These are phyloP conservation scores for Fringilla coelebs DNA, from an alignment of 2,797 vertebrate species.

Conservation along the genomic window DNA sequence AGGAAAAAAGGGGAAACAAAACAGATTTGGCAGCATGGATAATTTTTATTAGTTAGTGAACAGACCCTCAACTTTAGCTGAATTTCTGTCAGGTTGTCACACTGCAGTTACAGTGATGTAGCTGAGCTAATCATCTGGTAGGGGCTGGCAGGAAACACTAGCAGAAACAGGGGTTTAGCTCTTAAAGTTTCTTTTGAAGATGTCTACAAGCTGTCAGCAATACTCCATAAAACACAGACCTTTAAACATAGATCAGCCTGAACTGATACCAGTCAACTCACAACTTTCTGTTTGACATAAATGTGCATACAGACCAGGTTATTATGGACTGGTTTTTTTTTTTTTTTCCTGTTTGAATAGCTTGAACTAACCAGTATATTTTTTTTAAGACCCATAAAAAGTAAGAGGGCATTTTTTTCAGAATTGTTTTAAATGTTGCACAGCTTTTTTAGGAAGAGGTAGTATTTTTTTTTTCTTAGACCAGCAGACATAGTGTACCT, in stretches of 20 bases:
- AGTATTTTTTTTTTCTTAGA: not conserved
- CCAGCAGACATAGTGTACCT: not conserved
- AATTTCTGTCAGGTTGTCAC: not conserved
- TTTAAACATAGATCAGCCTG: not conserved
- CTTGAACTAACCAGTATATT: not conserved
- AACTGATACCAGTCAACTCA: not conserved
- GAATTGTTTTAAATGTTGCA: not conserved
- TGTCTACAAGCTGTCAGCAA: not conserved
- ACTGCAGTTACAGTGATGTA: not conserved
- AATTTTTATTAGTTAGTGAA: not conserved
- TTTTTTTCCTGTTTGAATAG: not conserved
- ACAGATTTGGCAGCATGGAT: not conserved
- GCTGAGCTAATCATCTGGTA: not conserved
- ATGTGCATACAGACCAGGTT: not conserved
- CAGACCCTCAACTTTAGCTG: not conserved
- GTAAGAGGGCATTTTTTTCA: not conserved
- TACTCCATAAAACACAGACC: not conserved
- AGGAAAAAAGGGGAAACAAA: accelerated
- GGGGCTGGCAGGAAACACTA: not conserved
- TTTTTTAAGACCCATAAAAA: not conserved
- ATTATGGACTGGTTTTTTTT: not conserved
- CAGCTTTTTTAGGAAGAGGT: not conserved
- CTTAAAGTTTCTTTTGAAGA: not conserved
- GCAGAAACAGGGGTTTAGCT: not conserved
- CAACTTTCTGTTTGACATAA: not conserved